Base-by-base conservation (phyloP, 2,113 vertebrate species). In the Maccullochella peelii region DNA sequence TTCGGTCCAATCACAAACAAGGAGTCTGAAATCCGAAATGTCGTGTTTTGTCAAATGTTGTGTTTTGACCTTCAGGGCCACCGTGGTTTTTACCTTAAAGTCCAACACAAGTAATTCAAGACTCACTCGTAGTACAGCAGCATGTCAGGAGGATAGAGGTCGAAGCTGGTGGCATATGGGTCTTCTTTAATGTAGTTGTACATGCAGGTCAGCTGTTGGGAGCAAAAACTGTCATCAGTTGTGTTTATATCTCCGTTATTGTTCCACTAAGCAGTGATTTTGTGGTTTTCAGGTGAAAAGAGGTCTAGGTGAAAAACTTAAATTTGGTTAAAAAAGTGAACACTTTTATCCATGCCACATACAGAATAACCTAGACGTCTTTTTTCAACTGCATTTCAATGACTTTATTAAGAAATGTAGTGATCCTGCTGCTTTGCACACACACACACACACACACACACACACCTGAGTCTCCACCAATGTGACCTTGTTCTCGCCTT, bases 111-210 rank as follows among this genome's bases (percentile, higher is more conserved):
- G 59, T 21, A 0, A 20, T 33, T 6, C 2, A 8, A 4, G 44
- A 90, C 94, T 72, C 89, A 96, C 95, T 95, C 66, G 33, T 95
- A 96, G 79, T 96, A 95, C 30, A 96, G 87, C 72, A 96, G 88
- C 84, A 96, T 1, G 2, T 96, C 93, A 0, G 62, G 71, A 27
- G 95, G 95, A 47, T 89, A 95, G 38, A 90, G 75, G 20, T 36
- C 4, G 63, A 94, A 96, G 71, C 1, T 55, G 25, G 58, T 66
- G 69, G n/a, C 54, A 0, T 89, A 63, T 0, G 85, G 0, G 0
- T 90, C 84, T 0, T 0, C 25, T 66, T n/a, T 92, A 1, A 96
- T 91, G 82, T 92, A 82, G 87, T 92, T 91, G 86, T 94, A 93
- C 95, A 96, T 96, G 85, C 95, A 96, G 76, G 92, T 95, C 83